Percentiles rank a stretch among this genome's conserved stretches.
Evolutionary conservation across 2,113 vertebrate species (phyloP).

Genomic region (Danio rerio): GRCz12tu NC_133189.1:41427001-41427500

Average conservation of each 20-base stretch:
- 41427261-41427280: too few species aligned
- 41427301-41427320: too few species aligned
- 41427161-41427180: not conserved
- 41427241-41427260: not conserved
- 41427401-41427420: too few species aligned
- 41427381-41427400: too few species aligned
- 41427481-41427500: too few species aligned
- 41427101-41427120: slow-evolving; percentile 41
- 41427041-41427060: slow-evolving; percentile 53
- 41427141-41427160: not conserved
- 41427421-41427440: too few species aligned
- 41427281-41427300: too few species aligned
- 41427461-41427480: too few species aligned
- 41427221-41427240: not conserved
- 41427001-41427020: slow-evolving; percentile 46
- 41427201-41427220: not conserved
- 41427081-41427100: slow-evolving; percentile 53
- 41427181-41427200: not conserved
- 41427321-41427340: too few species aligned
- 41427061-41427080: slow-evolving; percentile 49
- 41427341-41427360: too few species aligned
- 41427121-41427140: slow-evolving; percentile 35
- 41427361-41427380: too few species aligned
- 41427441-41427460: too few species aligned
- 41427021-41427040: slow-evolving; percentile 40